Evolutionary conservation across 64 coral and sea anemone species (phyloP).

Genomic region (Actinia tenebrosa): DNA sequence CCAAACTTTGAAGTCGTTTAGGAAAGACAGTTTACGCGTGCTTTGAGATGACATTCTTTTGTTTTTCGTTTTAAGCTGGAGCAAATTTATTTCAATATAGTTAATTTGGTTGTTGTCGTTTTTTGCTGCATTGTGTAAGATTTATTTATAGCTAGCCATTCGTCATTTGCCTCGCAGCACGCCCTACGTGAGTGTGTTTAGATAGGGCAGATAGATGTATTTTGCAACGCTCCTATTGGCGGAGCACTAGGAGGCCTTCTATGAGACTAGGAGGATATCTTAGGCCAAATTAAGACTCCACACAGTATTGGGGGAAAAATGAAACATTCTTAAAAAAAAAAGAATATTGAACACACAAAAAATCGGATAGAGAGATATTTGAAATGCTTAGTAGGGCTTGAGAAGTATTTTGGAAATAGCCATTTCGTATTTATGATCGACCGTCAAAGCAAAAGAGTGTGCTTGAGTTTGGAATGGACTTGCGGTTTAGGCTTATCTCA

Average conservation of each 20-base stretch:
- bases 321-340: too few species aligned
- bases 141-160: not conserved
- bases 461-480: not conserved
- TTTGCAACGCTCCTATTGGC: not conserved
- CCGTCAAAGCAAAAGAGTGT: too few species aligned
- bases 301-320: too few species aligned
- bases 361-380: too few species aligned
- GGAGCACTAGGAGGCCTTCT: too few species aligned
- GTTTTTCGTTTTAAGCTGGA: not conserved
- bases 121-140: not conserved
- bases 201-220: not conserved
- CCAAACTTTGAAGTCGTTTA: not conserved
- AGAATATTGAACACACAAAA: too few species aligned
- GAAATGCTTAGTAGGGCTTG: too few species aligned
- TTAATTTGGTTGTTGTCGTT: not conserved
- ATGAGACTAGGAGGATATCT: too few species aligned
- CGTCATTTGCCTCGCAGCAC: not conserved
- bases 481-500: not conserved
- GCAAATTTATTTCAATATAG: not conserved
- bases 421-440: too few species aligned
- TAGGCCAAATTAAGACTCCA: too few species aligned
- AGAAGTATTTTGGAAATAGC: too few species aligned
- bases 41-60: not conserved
- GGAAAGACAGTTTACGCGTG: not conserved
- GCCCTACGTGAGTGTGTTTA: not conserved